Conservation (phyloP, 2,888 invertebrate species). For the Folsomia manolachei region DNA sequence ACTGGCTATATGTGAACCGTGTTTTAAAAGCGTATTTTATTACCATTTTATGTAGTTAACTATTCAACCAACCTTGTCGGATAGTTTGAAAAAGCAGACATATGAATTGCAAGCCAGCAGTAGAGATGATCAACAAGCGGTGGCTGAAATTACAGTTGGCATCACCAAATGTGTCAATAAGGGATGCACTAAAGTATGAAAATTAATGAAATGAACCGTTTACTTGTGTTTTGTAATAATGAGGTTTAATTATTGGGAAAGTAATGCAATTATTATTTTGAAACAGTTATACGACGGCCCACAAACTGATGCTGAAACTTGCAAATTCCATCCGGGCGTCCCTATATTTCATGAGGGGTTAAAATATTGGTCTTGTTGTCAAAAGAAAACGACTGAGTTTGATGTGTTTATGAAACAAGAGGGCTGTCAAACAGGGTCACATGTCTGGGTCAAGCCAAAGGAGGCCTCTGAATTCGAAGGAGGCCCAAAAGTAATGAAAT, state of each 20-base stretch:
- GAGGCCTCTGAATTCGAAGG: conserved; percentile 27
- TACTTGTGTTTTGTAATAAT: too few relatives aligned
- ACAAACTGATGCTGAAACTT: conserved; percentile 63
- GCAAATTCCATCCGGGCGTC: conserved; percentile 79
- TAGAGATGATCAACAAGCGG: conserved; percentile 51
- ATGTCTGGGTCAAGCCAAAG: conserved; percentile 77
- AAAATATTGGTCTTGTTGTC: conserved; percentile 97
- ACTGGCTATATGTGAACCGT: background rate
- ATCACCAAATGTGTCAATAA: conserved; percentile 37
- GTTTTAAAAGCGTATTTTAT: conserved; percentile 4
- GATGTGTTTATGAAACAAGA: conserved; percentile 83
- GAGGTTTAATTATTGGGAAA: background rate
- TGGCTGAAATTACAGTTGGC: conserved; percentile 32
- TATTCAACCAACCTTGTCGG: conserved; percentile 58
- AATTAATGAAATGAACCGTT: too few relatives aligned
- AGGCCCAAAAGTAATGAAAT: conserved; percentile 54
- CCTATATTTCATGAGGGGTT: conserved; percentile 95
- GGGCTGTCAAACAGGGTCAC: conserved; percentile 81
- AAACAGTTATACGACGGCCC: conserved; percentile 64
- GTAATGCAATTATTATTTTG: background rate
- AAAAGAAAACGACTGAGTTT: conserved; percentile 89
- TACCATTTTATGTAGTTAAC: conserved; percentile 50
- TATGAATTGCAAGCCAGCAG: conserved; percentile 50
- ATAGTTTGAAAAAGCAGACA: conserved; percentile 66
- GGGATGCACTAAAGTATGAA: conserved; percentile 36